Percentiles rank a stretch among this genome's conserved stretches.
Conservation (phyloP, 2,113 vertebrate genomes). For the Petrocephalus microphthalmus region DNA sequence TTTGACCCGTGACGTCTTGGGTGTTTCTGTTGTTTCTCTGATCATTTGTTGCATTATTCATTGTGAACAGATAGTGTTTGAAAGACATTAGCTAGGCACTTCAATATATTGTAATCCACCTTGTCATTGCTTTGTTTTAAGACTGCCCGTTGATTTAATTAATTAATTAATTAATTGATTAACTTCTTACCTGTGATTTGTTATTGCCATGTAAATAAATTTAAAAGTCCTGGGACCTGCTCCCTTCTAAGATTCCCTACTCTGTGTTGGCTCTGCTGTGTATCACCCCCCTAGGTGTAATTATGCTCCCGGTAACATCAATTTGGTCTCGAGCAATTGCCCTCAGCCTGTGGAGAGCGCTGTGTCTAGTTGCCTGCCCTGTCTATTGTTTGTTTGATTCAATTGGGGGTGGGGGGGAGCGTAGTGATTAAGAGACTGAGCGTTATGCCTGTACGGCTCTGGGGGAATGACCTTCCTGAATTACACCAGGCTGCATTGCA, state of each 20-base stretch:
- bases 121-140: not conserved
- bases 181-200: not conserved
- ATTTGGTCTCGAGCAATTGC: not conserved
- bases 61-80: not conserved
- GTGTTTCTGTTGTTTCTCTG: not conserved
- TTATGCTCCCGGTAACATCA: not conserved
- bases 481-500: not conserved
- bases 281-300: not conserved
- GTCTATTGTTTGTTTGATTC: not conserved
- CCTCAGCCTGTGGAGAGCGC: not conserved
- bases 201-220: not conserved
- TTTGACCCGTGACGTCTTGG: not conserved
- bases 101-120: not conserved
- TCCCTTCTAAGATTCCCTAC: not conserved
- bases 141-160: not conserved
- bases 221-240: not conserved
- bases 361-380: not conserved
- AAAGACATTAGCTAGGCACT: not conserved
- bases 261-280: not conserved
- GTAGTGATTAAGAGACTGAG: not conserved
- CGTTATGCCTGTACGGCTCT: not conserved
- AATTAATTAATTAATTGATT: too few species aligned
- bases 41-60: not conserved
- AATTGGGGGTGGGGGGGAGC: not conserved
- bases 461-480: not conserved